These are phyloP conservation scores for Stenodera caucasica DNA, from an alignment of 2,888 invertebrate species.

Conservation along the genomic window DNA sequence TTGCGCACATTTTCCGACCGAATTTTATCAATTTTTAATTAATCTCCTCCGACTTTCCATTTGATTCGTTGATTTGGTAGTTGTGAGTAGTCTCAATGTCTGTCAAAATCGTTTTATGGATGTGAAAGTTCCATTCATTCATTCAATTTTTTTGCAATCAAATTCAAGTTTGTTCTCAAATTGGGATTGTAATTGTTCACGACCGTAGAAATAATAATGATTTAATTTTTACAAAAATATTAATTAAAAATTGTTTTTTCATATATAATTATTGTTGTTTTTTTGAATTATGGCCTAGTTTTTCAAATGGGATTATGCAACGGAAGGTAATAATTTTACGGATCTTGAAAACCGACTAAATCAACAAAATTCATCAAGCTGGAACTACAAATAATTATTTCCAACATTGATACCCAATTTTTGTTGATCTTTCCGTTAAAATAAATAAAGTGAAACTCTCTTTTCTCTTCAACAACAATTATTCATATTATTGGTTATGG, in stretches of 20 bases:
- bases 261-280: background rate
- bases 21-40: constrained; percentile 11
- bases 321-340: constrained; percentile 3
- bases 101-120: constrained; percentile 13
- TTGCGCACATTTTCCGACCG: constrained; percentile 8
- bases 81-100: background rate
- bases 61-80: constrained; percentile 19
- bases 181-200: no score
- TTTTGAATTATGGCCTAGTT: constrained; percentile 9
- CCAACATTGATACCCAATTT: no score
- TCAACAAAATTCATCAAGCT: no score
- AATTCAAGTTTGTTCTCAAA: background rate
- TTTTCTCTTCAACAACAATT: no score
- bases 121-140: constrained; percentile 12
- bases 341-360: background rate
- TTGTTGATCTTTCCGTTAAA: no score
- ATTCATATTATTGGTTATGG: no score
- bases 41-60: constrained; percentile 21
- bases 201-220: constrained; percentile 19
- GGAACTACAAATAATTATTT: no score
- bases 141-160: background rate
- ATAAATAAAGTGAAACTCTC: no score
- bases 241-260: constrained; percentile 14
- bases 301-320: constrained; percentile 3
- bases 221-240: constrained; percentile 13